These are phyloP conservation scores for Micromys minutus DNA, from an alignment of 2,113 vertebrate genomes.

Conservation along the genomic window DNA sequence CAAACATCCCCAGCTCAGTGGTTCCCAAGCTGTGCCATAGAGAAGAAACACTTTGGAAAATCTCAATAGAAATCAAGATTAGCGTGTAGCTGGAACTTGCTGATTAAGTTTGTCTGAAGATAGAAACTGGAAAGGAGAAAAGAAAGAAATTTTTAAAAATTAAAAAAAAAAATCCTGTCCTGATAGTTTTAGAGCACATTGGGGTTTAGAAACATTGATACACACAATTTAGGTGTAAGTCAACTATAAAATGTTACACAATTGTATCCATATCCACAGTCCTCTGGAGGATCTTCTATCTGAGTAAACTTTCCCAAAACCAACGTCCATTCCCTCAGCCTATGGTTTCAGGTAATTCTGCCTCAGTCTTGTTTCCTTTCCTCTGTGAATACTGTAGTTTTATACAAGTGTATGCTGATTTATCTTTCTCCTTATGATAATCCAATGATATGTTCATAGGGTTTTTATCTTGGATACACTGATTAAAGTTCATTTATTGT, in stretches of 20 bases:
- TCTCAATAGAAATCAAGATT: background rate
- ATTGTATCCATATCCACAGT: background rate
- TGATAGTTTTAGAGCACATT: background rate
- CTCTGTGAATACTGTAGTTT: background rate
- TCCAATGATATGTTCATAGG: background rate
- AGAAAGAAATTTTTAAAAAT: no score
- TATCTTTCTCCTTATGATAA: background rate
- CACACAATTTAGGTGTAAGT: background rate
- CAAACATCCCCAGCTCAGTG: slow-evolving; percentile 1
- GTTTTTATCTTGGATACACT: slow-evolving; percentile 9
- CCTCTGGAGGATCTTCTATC: slow-evolving; percentile 25
- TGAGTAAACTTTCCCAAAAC: background rate
- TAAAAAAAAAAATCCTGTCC: background rate
- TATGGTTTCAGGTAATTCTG: background rate
- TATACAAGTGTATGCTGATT: slow-evolving; percentile 14
- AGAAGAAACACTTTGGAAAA: background rate
- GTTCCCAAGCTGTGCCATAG: background rate
- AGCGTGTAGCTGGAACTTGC: background rate
- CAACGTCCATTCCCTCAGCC: slow-evolving; percentile 9
- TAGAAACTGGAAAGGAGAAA: background rate
- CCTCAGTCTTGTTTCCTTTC: background rate
- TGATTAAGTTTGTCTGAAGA: background rate
- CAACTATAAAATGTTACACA: background rate
- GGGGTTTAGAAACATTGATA: slow-evolving; percentile 6
- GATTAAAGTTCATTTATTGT: background rate